phyloP scores from a whole-genome alignment of 2,888 invertebrate genomes.

The Scaeva pyrastri region DNA sequence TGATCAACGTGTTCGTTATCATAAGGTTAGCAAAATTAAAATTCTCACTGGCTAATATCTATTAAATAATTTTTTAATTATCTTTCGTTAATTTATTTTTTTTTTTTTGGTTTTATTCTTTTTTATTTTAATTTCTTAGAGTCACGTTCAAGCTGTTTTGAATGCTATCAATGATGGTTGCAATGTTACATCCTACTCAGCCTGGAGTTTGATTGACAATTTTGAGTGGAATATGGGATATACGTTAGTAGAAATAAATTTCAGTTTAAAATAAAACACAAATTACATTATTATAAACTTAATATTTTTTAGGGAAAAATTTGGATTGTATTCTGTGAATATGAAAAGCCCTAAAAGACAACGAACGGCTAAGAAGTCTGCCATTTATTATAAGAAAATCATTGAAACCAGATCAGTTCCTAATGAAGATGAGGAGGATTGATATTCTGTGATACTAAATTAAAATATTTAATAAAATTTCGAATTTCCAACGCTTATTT shows the following conservation, averaged over 20 bases:
- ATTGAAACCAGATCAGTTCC: conserved; percentile 79
- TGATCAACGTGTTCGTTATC: conserved; percentile 81
- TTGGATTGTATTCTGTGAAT: conserved; percentile 89
- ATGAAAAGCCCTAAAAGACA: conserved; percentile 86
- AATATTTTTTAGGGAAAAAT: conserved; percentile 85
- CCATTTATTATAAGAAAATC: conserved; percentile 85
- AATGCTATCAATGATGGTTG: conserved; percentile 79
- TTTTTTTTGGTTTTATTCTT: too few species aligned
- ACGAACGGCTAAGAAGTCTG: conserved; percentile 88
- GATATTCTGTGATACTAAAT: too few species aligned
- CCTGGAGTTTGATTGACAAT: conserved; percentile 81
- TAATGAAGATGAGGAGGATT: not conserved
- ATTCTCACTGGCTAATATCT: too few species aligned
- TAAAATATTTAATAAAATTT: too few species aligned
- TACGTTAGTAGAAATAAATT: conserved; percentile 77
- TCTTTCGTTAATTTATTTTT: not conserved
- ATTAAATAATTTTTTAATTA: too few species aligned
- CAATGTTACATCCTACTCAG: conserved; percentile 79
- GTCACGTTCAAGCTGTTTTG: conserved; percentile 79
- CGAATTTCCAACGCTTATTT: too few species aligned
- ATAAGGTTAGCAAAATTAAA: conserved; percentile 72
- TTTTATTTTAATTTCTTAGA: too few species aligned
- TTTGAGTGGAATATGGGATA: conserved; percentile 81
- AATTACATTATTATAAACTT: not conserved
- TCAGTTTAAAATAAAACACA: not conserved